phyloP scores from a whole-genome alignment of 2,113 vertebrate genomes.

The Zosterops borbonicus region DNA sequence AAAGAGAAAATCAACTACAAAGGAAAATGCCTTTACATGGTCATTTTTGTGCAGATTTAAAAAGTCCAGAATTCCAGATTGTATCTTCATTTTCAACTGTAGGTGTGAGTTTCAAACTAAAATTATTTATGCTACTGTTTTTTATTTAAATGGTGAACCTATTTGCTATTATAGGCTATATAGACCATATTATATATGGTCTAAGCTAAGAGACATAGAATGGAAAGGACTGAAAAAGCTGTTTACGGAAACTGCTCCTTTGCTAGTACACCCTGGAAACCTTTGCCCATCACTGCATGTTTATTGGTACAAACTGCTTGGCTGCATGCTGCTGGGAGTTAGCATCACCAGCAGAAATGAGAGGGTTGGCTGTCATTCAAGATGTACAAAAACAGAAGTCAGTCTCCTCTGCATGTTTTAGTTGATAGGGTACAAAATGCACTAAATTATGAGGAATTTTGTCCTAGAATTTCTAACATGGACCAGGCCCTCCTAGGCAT shows the following conservation, averaged over 20 bases:
- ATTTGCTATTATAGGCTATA: neutral
- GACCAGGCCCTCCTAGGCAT: neutral
- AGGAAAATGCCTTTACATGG: neutral
- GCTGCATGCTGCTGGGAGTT: neutral
- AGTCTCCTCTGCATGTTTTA: neutral
- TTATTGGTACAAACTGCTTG: neutral
- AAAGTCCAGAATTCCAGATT: neutral
- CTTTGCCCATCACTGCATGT: neutral
- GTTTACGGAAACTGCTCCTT: neutral
- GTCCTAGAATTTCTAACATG: neutral
- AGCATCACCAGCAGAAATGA: neutral
- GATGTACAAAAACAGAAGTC: neutral
- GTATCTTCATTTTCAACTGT: neutral
- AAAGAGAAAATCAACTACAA: neutral
- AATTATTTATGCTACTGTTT: neutral
- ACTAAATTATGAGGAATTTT: neutral
- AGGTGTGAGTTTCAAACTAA: neutral
- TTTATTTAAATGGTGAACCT: neutral
- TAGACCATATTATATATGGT: neutral
- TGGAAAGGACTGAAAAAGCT: neutral
- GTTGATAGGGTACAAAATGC: neutral
- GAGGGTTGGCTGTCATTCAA: neutral
- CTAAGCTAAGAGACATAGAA: neutral
- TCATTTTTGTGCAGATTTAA: neutral
- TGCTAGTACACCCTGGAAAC: neutral